Evolutionary conservation across 2,888 invertebrate genomes (phyloP).

Genomic region (Hedya salicella): DNA sequence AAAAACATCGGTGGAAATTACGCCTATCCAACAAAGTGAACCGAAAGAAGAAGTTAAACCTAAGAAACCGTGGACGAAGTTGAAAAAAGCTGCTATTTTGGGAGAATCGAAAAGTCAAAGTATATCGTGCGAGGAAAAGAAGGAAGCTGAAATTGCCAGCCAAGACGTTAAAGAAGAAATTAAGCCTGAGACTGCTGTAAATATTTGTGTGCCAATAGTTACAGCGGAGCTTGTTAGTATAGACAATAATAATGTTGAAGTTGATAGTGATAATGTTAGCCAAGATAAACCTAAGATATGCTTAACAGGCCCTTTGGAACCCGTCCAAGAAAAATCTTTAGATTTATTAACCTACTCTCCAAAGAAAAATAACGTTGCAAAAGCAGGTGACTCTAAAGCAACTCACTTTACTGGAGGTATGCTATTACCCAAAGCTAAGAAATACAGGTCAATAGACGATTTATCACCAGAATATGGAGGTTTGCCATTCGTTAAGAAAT

Average conservation of each 20-base stretch:
- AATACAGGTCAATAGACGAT: constrained; percentile 93
- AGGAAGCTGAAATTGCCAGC: constrained; percentile 56
- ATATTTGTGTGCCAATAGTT: constrained; percentile 71
- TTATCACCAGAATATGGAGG: constrained; percentile 94
- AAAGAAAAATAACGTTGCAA: constrained; percentile 61
- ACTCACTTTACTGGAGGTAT: constrained; percentile 57
- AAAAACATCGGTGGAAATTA: constrained; percentile 67
- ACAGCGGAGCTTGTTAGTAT: constrained; percentile 80
- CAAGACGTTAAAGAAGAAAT: constrained; percentile 55
- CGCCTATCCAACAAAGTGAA: constrained; percentile 62
- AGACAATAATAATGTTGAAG: constrained; percentile 79
- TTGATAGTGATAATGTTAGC: constrained; percentile 67
- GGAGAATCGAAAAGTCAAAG: constrained; percentile 79
- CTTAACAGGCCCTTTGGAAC: constrained; percentile 75
- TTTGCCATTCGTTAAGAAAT: constrained; percentile 93
- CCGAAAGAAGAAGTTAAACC: constrained; percentile 69
- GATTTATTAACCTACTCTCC: constrained; percentile 77
- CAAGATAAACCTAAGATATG: constrained; percentile 74
- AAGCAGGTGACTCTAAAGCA: constrained; percentile 60
- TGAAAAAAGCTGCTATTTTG: constrained; percentile 89
- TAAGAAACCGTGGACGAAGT: constrained; percentile 90
- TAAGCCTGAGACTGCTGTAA: constrained; percentile 62
- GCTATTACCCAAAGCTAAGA: constrained; percentile 83
- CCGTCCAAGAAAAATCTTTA: constrained; percentile 78
- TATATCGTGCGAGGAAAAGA: constrained; percentile 71